Conservation (phyloP, 2,113 vertebrate species). For the Acrocephalus arundinaceus region DNA sequence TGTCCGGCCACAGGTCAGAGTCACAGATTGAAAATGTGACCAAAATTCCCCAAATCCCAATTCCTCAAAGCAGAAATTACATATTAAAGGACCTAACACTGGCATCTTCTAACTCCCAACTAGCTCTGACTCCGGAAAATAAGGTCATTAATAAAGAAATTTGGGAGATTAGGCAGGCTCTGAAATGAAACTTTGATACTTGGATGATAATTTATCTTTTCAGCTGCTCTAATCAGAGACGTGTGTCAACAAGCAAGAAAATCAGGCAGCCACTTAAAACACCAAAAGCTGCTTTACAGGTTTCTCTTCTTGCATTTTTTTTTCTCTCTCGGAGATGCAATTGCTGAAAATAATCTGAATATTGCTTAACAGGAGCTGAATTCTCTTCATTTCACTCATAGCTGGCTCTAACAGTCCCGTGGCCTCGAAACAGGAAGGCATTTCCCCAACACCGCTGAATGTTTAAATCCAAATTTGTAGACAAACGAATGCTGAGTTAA, state of each 20-base stretch:
- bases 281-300: slow-evolving; percentile 36
- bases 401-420: background rate
- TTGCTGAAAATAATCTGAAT: slow-evolving; percentile 3
- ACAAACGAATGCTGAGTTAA: background rate
- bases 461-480: background rate
- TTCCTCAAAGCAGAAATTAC: background rate
- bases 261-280: slow-evolving; percentile 30
- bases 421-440: background rate
- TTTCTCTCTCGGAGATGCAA: background rate
- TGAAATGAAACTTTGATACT: background rate
- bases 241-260: slow-evolving; percentile 38
- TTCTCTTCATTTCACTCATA: slow-evolving; percentile 28
- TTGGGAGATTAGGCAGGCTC: background rate
- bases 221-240: background rate
- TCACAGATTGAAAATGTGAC: background rate
- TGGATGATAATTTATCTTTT: slow-evolving; percentile 1
- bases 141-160: background rate
- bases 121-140: background rate
- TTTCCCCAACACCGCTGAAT: background rate
- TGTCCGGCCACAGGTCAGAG: background rate
- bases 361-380: slow-evolving; percentile 13
- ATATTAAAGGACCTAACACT: background rate
- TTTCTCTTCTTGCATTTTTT: slow-evolving; percentile 20
- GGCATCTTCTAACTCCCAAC: background rate
- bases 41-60: background rate